These are phyloP conservation scores for Sitta carolinensis DNA, from an alignment of 2,797 vertebrate genomes.

Conservation along the genomic window DNA sequence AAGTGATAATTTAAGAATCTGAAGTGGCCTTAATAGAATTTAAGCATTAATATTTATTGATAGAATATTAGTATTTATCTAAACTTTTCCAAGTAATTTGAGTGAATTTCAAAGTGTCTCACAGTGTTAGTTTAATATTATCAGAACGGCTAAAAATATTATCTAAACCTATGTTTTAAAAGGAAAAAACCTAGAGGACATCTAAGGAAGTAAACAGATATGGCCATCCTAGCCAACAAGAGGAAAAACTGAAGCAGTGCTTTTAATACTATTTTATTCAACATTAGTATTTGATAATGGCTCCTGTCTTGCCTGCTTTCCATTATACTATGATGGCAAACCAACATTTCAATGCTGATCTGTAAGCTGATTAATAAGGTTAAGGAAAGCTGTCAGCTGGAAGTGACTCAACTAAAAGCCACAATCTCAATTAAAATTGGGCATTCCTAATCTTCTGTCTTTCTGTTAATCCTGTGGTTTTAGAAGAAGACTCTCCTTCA, in stretches of 20 bases:
- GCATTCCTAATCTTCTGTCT: background rate
- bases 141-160: background rate
- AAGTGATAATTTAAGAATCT: background rate
- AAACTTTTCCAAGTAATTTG: background rate
- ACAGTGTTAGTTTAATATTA: background rate
- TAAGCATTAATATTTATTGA: background rate
- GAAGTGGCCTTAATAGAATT: background rate
- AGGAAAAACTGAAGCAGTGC: background rate
- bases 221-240: background rate
- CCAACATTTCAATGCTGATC: background rate
- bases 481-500: background rate
- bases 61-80: background rate
- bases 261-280: background rate
- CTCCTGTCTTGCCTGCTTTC: background rate
- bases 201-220: background rate
- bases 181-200: background rate
- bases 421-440: background rate
- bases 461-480: background rate
- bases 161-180: background rate
- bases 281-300: background rate
- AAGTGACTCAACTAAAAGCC: constrained; percentile 35
- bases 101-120: background rate
- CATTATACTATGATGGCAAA: background rate
- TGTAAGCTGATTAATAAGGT: constrained; percentile 1
- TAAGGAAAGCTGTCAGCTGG: background rate